These are phyloP conservation scores for Cervus canadensis DNA, from an alignment of 2,113 vertebrate genomes.

Conservation along the genomic window DNA sequence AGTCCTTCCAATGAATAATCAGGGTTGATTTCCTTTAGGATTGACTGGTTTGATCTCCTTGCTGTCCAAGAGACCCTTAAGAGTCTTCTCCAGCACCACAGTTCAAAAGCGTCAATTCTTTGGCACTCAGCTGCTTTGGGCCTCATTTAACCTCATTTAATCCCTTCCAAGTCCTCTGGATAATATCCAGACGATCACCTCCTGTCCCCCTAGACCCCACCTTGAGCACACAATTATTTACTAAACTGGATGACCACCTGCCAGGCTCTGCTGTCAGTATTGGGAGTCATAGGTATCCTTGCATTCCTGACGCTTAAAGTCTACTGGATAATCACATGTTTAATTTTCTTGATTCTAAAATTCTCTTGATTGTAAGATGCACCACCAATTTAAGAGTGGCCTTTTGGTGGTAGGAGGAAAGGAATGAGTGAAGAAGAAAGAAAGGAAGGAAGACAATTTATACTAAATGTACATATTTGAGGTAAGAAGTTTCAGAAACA, in stretches of 20 bases:
- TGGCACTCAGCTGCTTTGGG: not conserved
- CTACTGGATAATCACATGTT: not conserved
- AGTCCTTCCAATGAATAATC: not conserved
- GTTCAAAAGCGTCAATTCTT: not conserved
- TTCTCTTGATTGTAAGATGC: not conserved
- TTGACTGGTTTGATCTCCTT: not conserved
- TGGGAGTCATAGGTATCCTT: not conserved
- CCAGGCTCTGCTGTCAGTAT: not conserved
- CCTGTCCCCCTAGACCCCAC: too few species aligned
- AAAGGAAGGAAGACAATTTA: not conserved
- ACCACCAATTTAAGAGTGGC: not conserved
- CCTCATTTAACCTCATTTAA: not conserved
- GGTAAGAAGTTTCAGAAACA: not conserved
- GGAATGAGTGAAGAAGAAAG: not conserved
- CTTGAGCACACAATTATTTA: not conserved
- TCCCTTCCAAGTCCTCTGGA: not conserved
- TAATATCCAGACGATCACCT: too few species aligned
- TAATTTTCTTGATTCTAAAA: not conserved
- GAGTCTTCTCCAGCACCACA: not conserved
- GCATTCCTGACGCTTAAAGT: not conserved
- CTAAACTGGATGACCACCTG: not conserved
- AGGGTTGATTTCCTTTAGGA: not conserved
- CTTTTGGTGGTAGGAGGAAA: not conserved
- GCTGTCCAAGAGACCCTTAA: not conserved
- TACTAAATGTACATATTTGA: not conserved